Conservation (phyloP, 2,888 invertebrate species). For the Dolomedes plantarius region DNA sequence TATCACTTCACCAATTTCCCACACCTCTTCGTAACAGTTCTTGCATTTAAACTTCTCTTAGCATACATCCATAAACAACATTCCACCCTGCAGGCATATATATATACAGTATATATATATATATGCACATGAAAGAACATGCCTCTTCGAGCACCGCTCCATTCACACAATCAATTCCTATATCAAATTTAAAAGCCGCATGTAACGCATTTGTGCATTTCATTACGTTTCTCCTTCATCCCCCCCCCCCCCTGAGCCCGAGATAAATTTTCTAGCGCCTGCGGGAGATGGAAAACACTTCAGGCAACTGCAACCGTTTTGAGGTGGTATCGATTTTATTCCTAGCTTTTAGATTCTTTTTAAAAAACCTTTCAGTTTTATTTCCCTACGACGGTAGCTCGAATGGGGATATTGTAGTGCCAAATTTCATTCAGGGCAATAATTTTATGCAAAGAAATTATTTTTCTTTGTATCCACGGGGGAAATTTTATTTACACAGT, state of each 20-base stretch:
- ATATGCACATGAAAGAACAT: background rate
- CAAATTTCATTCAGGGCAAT: constrained; percentile 33
- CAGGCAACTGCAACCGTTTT: constrained; percentile 16
- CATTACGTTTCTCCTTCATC: constrained; percentile 24
- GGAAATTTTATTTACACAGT: too few relatives aligned
- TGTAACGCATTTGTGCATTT: constrained; percentile 35
- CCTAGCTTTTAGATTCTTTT: background rate
- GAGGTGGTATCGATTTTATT: constrained; percentile 46
- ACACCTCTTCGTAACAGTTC: too few relatives aligned
- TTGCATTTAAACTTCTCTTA: too few relatives aligned
- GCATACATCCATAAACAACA: too few relatives aligned
- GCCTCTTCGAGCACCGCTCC: background rate
- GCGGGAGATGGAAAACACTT: constrained; percentile 2
- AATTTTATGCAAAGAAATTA: background rate
- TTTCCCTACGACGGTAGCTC: too few relatives aligned
- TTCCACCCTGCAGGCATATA: too few relatives aligned
- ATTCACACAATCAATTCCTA: background rate
- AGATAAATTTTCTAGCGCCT: constrained; percentile 18
- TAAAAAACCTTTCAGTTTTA: background rate
- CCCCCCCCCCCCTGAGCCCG: too few relatives aligned
- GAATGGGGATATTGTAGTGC: constrained; percentile 35
- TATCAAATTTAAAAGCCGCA: background rate
- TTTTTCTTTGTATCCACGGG: too few relatives aligned
- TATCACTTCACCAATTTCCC: too few relatives aligned
- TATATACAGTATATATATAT: too few relatives aligned